These are phyloP conservation scores for Myotis lucifugus DNA, from an alignment of 2,113 vertebrate genomes.

Conservation along the genomic window DNA sequence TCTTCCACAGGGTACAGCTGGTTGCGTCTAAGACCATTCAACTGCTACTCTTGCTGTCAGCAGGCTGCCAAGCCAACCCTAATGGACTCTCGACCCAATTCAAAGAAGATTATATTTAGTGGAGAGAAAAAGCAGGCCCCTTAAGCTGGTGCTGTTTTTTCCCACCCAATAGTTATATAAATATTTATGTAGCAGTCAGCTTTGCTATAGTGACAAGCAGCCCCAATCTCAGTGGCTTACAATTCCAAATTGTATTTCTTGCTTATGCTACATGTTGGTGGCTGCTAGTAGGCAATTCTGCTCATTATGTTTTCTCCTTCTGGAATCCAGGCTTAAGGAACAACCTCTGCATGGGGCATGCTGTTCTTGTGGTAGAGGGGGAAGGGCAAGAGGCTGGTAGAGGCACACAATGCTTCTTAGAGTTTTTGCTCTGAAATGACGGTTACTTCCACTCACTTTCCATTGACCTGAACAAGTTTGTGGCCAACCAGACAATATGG, in stretches of 20 bases:
- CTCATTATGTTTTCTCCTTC: neutral
- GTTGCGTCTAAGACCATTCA: neutral
- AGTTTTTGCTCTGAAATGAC: neutral
- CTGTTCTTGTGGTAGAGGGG: neutral
- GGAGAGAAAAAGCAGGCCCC: neutral
- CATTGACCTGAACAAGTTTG: neutral
- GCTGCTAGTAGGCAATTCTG: neutral
- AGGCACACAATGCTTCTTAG: neutral
- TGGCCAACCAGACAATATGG: neutral
- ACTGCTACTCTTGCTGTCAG: neutral
- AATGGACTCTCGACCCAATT: neutral
- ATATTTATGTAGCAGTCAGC: neutral
- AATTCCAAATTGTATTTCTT: neutral
- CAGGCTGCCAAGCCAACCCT: neutral
- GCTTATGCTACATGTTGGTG: neutral
- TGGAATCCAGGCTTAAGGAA: neutral
- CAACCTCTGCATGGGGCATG: neutral
- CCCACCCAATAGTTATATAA: neutral
- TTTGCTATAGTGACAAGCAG: neutral
- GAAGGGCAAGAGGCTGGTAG: neutral
- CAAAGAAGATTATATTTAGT: neutral
- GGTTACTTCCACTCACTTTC: neutral
- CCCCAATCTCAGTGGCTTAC: neutral
- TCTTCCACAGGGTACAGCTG: neutral
- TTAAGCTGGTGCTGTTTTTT: neutral